A percentile compares a stretch with the other conserved stretches of the same genome.
Conservation (phyloP, 2,113 vertebrate genomes). For the Perca schrenkii region DNA sequence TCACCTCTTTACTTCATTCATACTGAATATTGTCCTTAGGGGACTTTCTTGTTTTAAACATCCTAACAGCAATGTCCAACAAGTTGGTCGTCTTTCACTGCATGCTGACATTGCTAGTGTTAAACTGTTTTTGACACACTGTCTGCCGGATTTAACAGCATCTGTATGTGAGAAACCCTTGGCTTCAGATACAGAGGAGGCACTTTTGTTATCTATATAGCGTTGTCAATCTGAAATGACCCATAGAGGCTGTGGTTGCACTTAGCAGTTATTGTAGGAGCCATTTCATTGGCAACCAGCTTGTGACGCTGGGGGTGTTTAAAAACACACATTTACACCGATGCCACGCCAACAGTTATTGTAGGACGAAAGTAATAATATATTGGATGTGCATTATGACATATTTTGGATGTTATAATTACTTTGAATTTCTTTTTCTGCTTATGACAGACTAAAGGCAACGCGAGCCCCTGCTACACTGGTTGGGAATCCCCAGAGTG, state of each 20-base stretch:
- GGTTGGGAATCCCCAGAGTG: slow-evolving; percentile 7
- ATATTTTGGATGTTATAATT: neutral
- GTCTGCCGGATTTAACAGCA: neutral
- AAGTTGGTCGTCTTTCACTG: neutral
- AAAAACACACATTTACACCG: no score
- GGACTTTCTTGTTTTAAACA: neutral
- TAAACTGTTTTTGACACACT: neutral
- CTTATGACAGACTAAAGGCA: neutral
- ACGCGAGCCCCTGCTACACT: neutral
- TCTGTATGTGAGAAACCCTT: neutral
- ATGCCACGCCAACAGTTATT: no score
- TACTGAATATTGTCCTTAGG: neutral
- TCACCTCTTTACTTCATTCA: no score
- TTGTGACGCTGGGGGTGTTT: no score
- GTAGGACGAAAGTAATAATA: neutral
- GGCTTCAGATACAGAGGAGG: neutral
- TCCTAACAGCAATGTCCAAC: neutral
- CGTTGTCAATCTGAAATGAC: neutral
- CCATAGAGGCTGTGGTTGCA: neutral
- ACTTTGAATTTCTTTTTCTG: neutral
- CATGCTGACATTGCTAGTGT: neutral
- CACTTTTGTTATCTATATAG: neutral
- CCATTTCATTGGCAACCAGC: no score
- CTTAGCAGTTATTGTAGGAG: no score
- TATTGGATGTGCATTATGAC: neutral